Base-by-base conservation (phyloP, 2,888 invertebrate genomes). In the Polia nebulosa region DNA sequence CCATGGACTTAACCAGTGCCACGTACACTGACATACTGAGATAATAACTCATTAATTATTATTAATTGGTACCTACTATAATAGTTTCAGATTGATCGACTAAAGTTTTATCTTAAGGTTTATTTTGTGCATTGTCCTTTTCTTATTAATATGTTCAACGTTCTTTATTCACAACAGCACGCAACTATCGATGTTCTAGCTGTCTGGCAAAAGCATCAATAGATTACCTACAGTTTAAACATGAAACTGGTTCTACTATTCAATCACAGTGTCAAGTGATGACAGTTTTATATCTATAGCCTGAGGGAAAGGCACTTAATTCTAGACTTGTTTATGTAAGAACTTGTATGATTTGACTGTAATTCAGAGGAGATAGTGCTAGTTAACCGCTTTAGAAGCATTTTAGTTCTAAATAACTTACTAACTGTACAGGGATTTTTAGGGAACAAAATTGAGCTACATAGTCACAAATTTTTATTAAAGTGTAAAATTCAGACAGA, bases 261-360 rank as follows among this genome's bases (percentile, higher is more conserved):
- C 27, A 47, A 45, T 74, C 58, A 53, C 25, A 36, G 58, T 44
- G 49, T 51, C 25, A 45, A 22, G 47, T 32, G 27, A 41, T 41
- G 47, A 58, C 39, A 49, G 62, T 62, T 74, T 57, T 44, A 70
- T 58, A 58, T 22, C 44, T 47, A 41, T 36, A 25, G 41, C 62
- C 44, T 49, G 53, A 58, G 22, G 71, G 32, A 47, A 32, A 44
- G 1, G 32, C 27, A 29, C 11, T 41, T 57, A 41, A 39, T 34
- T 44, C 22, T 51, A 17, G 20, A n/a, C 39, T 62, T 72, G 32
- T 52, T 27, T 32, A 13, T 57, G 20, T n/a, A 44, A 32, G 1
- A 41, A 52, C 60, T 53, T 9, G 76, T 61, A 57, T 41, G 15
- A 39, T 57, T 25, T 25, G 49, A 25, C 47, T 53, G 29, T 22